Evolutionary conservation across 1,140 invertebrate genomes (phyloP).

Genomic region (Zaprionus ghesquierei): DNA sequence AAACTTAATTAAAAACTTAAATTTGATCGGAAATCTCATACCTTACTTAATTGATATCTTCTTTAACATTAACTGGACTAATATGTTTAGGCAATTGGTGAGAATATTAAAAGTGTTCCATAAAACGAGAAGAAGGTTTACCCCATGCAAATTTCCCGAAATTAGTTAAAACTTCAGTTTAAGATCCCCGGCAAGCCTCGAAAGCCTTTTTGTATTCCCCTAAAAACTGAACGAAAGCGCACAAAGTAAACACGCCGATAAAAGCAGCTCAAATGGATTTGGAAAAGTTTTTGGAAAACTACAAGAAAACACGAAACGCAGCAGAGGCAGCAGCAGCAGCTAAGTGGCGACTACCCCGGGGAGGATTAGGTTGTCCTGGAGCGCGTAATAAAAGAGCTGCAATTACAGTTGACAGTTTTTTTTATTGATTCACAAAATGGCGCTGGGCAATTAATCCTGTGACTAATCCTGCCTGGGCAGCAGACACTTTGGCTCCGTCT

Average conservation of each 20-base stretch:
- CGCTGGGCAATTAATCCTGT: neutral
- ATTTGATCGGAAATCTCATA: no score
- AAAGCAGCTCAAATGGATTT: neutral
- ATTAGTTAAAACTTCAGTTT: no score
- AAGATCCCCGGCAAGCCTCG: no score
- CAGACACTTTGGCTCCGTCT: neutral
- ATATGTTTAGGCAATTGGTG: no score
- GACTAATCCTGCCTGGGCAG: neutral
- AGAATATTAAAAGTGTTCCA: no score
- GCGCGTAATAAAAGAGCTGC: neutral
- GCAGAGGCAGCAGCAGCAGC: neutral
- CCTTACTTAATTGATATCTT: no score
- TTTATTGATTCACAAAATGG: conserved; percentile 3
- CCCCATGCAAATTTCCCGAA: no score
- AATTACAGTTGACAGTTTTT: conserved; percentile 3
- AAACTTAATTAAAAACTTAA: no score
- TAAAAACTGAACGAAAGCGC: no score
- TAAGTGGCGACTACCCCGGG: neutral
- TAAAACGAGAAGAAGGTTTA: no score
- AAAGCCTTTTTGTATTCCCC: neutral
- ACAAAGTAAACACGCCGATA: neutral
- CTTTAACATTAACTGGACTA: no score
- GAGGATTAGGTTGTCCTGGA: neutral
- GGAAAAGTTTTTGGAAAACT: neutral
- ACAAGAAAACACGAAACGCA: neutral